A percentile compares a stretch with the other conserved stretches of the same genome.
phyloP scores from a whole-genome alignment of 1,140 invertebrate species.

The Diachasmimorpha longicaudata region DNA sequence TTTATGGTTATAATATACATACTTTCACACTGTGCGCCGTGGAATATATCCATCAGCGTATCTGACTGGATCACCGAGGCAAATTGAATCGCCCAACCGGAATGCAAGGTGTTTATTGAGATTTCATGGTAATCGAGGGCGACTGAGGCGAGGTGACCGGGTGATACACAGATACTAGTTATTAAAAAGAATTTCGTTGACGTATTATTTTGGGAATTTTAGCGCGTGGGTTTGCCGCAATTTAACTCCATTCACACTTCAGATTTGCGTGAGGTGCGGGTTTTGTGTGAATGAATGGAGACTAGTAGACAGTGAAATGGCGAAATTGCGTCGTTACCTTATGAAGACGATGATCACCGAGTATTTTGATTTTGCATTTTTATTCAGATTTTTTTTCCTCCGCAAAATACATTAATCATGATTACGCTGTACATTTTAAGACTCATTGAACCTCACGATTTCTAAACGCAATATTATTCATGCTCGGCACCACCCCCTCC shows the following conservation, averaged over 20 bases:
- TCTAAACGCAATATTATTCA: too few species aligned
- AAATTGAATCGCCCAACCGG: conserved; percentile 47
- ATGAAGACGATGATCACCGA: too few species aligned
- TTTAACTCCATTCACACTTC: not conserved
- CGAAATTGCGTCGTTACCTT: too few species aligned
- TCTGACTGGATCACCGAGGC: conserved; percentile 8
- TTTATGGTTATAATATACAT: conserved; percentile 25
- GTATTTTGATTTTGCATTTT: too few species aligned
- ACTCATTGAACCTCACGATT: too few species aligned
- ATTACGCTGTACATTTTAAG: too few species aligned
- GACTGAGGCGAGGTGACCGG: conserved; percentile 3
- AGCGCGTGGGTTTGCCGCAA: not conserved
- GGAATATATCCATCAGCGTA: conserved; percentile 22
- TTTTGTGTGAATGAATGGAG: too few species aligned
- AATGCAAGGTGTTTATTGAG: conserved; percentile 43
- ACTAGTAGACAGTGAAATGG: too few species aligned
- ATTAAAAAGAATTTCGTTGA: not conserved
- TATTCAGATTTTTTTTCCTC: too few species aligned
- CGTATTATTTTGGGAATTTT: not conserved
- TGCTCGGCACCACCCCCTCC: too few species aligned
- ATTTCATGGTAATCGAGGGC: conserved; percentile 46
- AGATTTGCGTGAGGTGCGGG: too few species aligned
- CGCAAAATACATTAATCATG: too few species aligned
- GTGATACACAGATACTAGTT: not conserved
- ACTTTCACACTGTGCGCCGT: conserved; percentile 44